Conservation (phyloP, 2,888 invertebrate genomes). For the Onthophagus sagittarius region DNA sequence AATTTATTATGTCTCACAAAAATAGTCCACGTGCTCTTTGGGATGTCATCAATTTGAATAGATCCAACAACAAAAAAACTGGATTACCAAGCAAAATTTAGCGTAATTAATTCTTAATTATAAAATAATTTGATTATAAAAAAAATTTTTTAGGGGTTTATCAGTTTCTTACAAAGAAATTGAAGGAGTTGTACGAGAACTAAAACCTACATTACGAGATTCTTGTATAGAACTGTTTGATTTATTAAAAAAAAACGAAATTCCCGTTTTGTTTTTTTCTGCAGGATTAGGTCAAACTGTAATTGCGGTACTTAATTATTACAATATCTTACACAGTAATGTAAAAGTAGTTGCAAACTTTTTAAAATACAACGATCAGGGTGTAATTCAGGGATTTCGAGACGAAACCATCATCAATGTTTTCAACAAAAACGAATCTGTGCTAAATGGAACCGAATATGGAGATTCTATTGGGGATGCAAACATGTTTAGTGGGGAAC, state of each 20-base stretch:
- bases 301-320: slow-evolving; percentile 67
- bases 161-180: slow-evolving; percentile 55
- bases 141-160: slow-evolving; percentile 50
- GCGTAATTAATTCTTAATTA: slow-evolving; percentile 31
- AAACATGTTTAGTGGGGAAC: slow-evolving; percentile 86
- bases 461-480: slow-evolving; percentile 93
- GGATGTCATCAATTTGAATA: too few relatives aligned
- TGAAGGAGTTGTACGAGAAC: slow-evolving; percentile 51
- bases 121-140: too few relatives aligned
- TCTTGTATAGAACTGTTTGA: slow-evolving; percentile 66
- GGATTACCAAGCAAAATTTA: slow-evolving; percentile 59
- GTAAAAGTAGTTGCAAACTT: slow-evolving; percentile 87
- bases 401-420: slow-evolving; percentile 82
- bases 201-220: slow-evolving; percentile 57
- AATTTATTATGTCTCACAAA: too few relatives aligned
- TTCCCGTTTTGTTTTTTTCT: slow-evolving; percentile 91
- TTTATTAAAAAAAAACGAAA: slow-evolving; percentile 57
- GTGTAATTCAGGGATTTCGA: slow-evolving; percentile 66
- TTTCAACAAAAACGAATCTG: slow-evolving; percentile 90
- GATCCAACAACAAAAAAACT: too few relatives aligned
- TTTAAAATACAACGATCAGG: slow-evolving; percentile 64
- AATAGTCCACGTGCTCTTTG: too few relatives aligned
- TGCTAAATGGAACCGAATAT: slow-evolving; percentile 75
- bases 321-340: slow-evolving; percentile 64
- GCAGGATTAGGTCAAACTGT: slow-evolving; percentile 93